Evolutionary conservation across 2,797 vertebrate genomes (phyloP).

Genomic region (Sitta carolinensis): DNA sequence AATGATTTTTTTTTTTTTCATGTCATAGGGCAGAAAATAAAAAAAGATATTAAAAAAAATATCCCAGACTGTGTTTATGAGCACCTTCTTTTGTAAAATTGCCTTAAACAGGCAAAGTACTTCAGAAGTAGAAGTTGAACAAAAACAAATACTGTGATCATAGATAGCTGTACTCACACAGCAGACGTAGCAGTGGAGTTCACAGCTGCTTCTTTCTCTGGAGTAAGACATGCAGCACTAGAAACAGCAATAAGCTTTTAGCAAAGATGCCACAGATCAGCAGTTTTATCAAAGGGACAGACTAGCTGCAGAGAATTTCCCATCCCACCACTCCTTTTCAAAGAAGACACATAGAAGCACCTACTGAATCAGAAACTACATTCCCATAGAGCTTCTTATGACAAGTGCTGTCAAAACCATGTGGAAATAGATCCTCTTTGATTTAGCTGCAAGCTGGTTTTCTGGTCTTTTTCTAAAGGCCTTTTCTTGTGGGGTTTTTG

Average conservation of each 20-base stretch:
- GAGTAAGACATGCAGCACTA: not conserved
- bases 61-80: not conserved
- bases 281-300: conserved; percentile 1
- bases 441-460: not conserved
- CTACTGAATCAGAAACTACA: not conserved
- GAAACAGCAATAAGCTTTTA: conserved; percentile 1
- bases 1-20: not conserved
- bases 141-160: not conserved
- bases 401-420: not conserved
- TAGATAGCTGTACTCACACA: not conserved
- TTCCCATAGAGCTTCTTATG: not conserved
- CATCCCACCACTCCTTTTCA: not conserved
- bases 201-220: not conserved
- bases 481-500: not conserved
- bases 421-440: not conserved
- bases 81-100: not conserved
- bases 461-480: not conserved
- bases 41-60: not conserved
- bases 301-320: not conserved
- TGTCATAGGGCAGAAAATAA: not conserved
- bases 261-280: not conserved
- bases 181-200: not conserved
- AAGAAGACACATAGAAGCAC: not conserved
- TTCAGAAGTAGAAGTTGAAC: not conserved
- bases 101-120: not conserved